Conservation (phyloP, 1,140 invertebrate species). For the Trichonephila clavipes region DNA sequence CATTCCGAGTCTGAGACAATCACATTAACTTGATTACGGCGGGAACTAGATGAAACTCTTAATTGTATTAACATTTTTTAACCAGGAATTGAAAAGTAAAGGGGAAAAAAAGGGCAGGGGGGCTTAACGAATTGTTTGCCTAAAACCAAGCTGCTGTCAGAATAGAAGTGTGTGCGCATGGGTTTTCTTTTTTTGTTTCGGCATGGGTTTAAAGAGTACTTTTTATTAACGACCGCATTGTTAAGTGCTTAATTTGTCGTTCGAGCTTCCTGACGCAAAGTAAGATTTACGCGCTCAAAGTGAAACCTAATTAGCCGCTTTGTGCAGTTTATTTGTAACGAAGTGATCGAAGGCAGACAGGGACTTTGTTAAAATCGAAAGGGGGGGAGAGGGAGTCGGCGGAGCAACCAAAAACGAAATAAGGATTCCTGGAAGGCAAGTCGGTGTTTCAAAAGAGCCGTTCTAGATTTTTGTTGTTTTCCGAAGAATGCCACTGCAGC, state of each 20-base stretch:
- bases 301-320: conserved; percentile 67
- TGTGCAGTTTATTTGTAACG: conserved; percentile 71
- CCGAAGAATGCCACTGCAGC: conserved; percentile 33
- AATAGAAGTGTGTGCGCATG: too few relatives aligned
- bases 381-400: not conserved
- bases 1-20: not conserved
- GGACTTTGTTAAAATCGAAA: conserved; percentile 35
- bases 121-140: conserved; percentile 19
- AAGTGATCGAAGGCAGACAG: conserved; percentile 57
- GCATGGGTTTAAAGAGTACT: conserved; percentile 23
- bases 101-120: too few relatives aligned
- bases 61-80: not conserved
- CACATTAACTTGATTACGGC: not conserved
- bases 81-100: not conserved
- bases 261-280: conserved; percentile 38
- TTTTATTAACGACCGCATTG: conserved; percentile 57
- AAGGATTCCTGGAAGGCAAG: not conserved
- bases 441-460: conserved; percentile 44
- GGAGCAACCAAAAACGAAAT: not conserved
- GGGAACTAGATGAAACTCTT: not conserved
- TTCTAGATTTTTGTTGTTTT: conserved; percentile 49
- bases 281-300: conserved; percentile 58
- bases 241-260: conserved; percentile 64
- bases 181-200: not conserved
- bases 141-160: conserved; percentile 3